A percentile compares a stretch with the other conserved stretches of the same genome.
Conservation (phyloP, 2,113 vertebrate genomes). For the Lepidothrix coronata region DNA sequence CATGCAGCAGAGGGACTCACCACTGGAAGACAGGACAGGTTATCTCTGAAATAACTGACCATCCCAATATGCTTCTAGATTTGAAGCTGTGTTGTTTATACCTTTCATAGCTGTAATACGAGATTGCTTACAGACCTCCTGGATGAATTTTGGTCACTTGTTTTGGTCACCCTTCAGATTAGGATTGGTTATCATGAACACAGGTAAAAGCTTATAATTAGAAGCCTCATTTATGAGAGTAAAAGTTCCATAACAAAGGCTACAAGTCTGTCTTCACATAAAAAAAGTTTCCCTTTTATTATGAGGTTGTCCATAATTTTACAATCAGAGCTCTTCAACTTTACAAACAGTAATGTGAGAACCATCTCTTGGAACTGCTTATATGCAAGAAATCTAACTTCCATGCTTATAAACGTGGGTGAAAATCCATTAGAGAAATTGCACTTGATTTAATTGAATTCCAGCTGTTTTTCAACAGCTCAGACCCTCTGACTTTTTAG, state of each 20-base stretch:
- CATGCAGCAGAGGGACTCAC: background rate
- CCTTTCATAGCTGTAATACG: background rate
- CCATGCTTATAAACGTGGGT: background rate
- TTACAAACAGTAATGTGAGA: background rate
- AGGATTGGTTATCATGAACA: background rate
- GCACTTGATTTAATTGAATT: background rate
- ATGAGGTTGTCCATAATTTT: background rate
- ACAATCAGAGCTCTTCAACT: background rate
- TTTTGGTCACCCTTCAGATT: background rate
- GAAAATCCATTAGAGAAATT: background rate
- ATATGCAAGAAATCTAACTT: background rate
- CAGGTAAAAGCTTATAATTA: background rate
- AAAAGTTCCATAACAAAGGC: background rate
- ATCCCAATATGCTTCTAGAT: background rate
- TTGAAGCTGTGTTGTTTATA: background rate
- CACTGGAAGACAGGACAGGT: background rate
- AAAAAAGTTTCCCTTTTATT: background rate
- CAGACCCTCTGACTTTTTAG: background rate
- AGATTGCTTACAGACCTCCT: background rate
- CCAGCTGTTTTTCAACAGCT: background rate
- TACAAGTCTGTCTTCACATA: background rate
- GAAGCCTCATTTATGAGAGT: background rate
- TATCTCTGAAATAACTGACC: background rate
- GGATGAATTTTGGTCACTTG: background rate
- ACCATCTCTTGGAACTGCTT: background rate